Evolutionary conservation across 2,888 invertebrate species (phyloP).

Genomic region (Meteorus colon): DNA sequence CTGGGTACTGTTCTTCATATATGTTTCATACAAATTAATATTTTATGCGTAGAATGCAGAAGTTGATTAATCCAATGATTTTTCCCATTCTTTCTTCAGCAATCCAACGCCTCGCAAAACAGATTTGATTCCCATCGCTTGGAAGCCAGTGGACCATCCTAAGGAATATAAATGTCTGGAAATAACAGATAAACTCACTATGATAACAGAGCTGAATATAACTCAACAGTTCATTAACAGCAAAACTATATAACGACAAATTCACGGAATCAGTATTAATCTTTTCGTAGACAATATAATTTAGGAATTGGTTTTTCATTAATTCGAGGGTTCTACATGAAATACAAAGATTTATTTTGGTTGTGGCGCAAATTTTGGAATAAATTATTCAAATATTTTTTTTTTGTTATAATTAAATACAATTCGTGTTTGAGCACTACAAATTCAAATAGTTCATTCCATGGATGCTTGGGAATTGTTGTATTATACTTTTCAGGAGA

Average conservation of each 20-base stretch:
- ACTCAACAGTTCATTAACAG: not conserved
- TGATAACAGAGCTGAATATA: conserved; percentile 1
- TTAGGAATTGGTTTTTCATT: no score
- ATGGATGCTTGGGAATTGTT: no score
- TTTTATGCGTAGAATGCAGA: not conserved
- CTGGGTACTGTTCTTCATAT: conserved; percentile 57
- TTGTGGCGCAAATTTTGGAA: no score
- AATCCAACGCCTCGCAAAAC: conserved; percentile 17
- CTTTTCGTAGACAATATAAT: no score
- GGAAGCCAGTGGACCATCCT: conserved; percentile 14
- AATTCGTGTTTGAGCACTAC: no score
- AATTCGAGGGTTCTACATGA: no score
- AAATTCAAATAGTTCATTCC: no score
- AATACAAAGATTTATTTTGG: no score
- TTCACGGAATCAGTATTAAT: no score
- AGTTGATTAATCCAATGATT: not conserved
- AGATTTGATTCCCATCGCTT: not conserved
- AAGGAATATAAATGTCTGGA: conserved; percentile 30
- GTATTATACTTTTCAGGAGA: no score
- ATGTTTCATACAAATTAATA: not conserved
- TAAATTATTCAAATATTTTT: no score
- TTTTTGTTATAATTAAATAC: no score
- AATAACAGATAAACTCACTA: conserved; percentile 13
- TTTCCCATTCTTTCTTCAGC: not conserved
- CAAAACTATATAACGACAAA: not conserved